These are phyloP conservation scores for Drosophila baimaii DNA, from an alignment of 1,140 invertebrate genomes.

Conservation along the genomic window DNA sequence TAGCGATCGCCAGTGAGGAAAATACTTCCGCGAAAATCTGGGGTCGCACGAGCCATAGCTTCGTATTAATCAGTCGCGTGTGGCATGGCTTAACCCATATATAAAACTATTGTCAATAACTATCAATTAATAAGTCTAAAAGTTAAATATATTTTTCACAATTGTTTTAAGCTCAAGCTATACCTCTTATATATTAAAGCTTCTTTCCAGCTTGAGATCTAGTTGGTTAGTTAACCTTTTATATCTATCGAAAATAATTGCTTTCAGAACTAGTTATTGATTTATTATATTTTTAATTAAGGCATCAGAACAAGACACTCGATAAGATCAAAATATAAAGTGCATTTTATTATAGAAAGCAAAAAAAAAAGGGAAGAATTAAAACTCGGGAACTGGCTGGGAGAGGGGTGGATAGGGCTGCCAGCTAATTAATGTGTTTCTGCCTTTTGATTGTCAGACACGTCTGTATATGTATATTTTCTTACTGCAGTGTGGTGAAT, in stretches of 20 bases:
- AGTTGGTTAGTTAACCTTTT: neutral
- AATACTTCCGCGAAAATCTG: constrained; percentile 29
- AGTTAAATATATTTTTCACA: too few species aligned
- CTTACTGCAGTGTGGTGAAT: constrained; percentile 18
- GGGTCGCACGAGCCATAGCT: constrained; percentile 19
- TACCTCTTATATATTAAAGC: too few species aligned
- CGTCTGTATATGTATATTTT: neutral
- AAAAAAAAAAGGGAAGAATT: neutral
- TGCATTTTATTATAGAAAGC: neutral
- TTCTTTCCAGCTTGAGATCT: neutral
- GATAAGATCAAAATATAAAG: neutral
- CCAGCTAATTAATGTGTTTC: constrained; percentile 30
- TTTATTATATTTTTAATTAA: neutral
- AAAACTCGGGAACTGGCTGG: neutral
- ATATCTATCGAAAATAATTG: neutral
- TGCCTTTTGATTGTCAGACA: constrained; percentile 6
- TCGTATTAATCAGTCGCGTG: constrained; percentile 14
- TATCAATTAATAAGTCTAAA: neutral
- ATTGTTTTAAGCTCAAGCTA: too few species aligned
- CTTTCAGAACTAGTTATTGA: too few species aligned
- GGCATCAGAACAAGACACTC: too few species aligned
- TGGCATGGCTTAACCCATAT: neutral
- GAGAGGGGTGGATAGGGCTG: neutral
- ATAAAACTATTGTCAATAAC: neutral
- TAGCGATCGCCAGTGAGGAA: neutral